Conservation (phyloP, 2,113 vertebrate genomes). For the Nothoprocta pentlandii region DNA sequence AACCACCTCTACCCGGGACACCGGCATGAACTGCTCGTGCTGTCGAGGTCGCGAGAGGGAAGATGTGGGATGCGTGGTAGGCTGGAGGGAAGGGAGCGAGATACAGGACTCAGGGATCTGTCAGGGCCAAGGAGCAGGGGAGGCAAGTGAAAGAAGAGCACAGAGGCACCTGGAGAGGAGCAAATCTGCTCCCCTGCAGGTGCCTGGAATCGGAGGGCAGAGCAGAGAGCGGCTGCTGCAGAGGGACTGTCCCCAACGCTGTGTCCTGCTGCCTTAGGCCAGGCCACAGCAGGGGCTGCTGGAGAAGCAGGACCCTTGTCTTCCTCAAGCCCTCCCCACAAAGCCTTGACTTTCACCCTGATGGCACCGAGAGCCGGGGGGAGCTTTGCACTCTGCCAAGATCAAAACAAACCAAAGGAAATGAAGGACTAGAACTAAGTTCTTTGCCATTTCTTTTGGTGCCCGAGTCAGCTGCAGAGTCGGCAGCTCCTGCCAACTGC, state of each 20-base stretch:
- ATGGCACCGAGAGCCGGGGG: neutral
- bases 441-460: neutral
- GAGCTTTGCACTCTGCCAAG: neutral
- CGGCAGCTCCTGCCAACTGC: neutral
- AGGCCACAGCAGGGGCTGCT: neutral
- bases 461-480: neutral
- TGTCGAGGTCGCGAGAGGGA: neutral
- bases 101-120: neutral
- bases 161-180: neutral
- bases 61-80: neutral
- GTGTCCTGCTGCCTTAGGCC: fast-evolving
- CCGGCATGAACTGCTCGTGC: neutral
- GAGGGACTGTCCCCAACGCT: neutral
- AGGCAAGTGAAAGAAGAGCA: neutral
- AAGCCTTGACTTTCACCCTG: neutral
- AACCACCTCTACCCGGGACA: neutral
- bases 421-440: fast-evolving
- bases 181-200: neutral
- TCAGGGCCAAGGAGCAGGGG: conserved; percentile 8
- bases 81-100: neutral
- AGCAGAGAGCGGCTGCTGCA: conserved; percentile 66
- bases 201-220: neutral
- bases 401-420: neutral
- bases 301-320: neutral
- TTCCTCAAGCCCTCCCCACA: neutral